phyloP scores from a whole-genome alignment of 2,797 vertebrate genomes.

The Melanotaenia trifasciata region DNA sequence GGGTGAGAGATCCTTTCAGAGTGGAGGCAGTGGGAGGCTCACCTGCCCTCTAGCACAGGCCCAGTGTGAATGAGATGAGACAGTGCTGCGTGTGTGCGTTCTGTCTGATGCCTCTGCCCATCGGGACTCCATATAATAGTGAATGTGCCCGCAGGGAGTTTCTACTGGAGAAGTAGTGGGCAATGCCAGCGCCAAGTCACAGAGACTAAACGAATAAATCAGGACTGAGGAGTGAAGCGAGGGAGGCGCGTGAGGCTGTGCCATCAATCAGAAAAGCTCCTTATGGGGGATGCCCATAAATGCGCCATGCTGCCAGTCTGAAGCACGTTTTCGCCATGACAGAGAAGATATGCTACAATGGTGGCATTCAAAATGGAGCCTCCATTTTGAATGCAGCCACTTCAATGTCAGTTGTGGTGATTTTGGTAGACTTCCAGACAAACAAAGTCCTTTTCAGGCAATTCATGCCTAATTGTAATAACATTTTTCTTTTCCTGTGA shows the following conservation, averaged over 20 bases:
- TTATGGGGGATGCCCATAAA: conserved; percentile 80
- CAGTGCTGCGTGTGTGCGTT: conserved; percentile 40
- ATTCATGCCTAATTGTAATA: conserved; percentile 19
- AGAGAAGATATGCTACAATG: conserved; percentile 22
- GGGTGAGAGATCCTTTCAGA: conserved; percentile 77
- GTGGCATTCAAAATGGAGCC: conserved; percentile 51
- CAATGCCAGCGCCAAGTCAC: conserved; percentile 80
- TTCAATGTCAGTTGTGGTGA: conserved; percentile 39
- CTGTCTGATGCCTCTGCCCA: conserved; percentile 74
- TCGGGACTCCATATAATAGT: conserved; percentile 74
- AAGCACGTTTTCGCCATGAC: conserved; percentile 48
- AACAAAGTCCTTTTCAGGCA: conserved; percentile 24
- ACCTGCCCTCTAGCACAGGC: conserved; percentile 77
- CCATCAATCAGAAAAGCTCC: conserved; percentile 81
- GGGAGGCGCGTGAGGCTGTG: conserved; percentile 63
- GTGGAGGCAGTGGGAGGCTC: conserved; percentile 75
- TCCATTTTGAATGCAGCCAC: conserved; percentile 67
- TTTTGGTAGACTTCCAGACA: conserved; percentile 48
- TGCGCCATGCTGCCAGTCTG: conserved; percentile 73
- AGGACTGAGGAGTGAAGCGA: conserved; percentile 68
- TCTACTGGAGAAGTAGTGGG: conserved; percentile 73
- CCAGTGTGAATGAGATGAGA: conserved; percentile 73
- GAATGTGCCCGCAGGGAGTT: conserved; percentile 79
- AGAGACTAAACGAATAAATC: conserved; percentile 81
- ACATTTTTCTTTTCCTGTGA: conserved; percentile 1